A percentile compares a stretch with the other conserved stretches of the same genome.
phyloP scores from a whole-genome alignment of 1,140 invertebrate species.

The Eupeodes corollae region DNA sequence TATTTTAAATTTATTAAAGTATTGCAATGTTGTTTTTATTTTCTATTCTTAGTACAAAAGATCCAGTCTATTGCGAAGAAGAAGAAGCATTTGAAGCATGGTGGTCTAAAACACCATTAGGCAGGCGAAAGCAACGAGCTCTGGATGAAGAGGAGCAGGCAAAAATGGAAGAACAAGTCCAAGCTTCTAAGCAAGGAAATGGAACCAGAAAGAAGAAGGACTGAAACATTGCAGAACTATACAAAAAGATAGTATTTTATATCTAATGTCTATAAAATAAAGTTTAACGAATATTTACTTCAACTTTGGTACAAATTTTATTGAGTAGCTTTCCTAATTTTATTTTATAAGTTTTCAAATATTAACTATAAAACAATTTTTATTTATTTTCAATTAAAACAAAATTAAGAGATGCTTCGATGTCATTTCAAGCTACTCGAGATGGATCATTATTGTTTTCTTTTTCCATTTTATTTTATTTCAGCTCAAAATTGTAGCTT shows the following conservation, averaged over 20 bases:
- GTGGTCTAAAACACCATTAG: conserved; percentile 48
- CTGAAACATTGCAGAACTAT: conserved; percentile 8
- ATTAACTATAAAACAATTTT: too few species aligned
- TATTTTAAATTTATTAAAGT: background rate
- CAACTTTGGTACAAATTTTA: too few species aligned
- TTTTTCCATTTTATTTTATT: conserved; percentile 5
- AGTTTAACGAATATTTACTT: too few species aligned
- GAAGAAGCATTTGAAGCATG: conserved; percentile 45
- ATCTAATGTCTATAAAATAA: too few species aligned
- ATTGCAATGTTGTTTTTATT: background rate
- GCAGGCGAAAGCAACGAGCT: conserved; percentile 46
- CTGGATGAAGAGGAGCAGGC: conserved; percentile 46
- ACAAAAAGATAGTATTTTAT: too few species aligned
- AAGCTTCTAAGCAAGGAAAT: conserved; percentile 32
- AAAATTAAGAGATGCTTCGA: too few species aligned
- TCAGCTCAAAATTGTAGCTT: conserved; percentile 32
- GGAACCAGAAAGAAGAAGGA: conserved; percentile 24
- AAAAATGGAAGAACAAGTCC: conserved; percentile 37
- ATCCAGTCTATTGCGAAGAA: conserved; percentile 46
- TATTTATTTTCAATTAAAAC: too few species aligned
- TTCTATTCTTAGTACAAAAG: conserved; percentile 23
- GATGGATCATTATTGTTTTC: too few species aligned
- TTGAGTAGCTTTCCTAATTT: too few species aligned
- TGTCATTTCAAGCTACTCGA: too few species aligned
- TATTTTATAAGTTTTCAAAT: too few species aligned